These are phyloP conservation scores for Acrossocheilus fasciatus DNA, from an alignment of 2,797 vertebrate species.

Conservation along the genomic window DNA sequence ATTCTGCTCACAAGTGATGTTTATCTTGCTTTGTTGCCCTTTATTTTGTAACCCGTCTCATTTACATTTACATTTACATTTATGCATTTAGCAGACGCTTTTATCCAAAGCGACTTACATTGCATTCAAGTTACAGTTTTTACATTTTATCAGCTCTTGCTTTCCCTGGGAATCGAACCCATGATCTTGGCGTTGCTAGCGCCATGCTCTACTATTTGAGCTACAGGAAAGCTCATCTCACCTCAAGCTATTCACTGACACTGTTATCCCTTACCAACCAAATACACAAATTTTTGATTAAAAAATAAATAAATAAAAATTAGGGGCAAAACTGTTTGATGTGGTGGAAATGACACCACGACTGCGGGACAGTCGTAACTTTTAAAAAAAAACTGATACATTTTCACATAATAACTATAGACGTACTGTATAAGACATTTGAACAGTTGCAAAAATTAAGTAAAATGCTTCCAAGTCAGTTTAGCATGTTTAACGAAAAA, in stretches of 20 bases:
- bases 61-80: no score
- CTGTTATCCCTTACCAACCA: not conserved
- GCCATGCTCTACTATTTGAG: no score
- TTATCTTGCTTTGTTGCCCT: not conserved
- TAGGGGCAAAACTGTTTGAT: not conserved
- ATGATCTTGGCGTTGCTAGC: no score
- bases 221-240: no score
- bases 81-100: no score
- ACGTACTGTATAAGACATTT: not conserved
- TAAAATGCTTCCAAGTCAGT: not conserved
- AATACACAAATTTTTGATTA: not conserved
- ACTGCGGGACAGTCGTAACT: not conserved
- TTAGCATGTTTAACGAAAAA: not conserved
- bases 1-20: not conserved
- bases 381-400: not conserved
- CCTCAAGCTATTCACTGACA: not conserved
- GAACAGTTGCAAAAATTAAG: not conserved
- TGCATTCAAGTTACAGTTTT: no score
- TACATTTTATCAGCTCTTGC: no score
- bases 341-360: not conserved
- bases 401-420: not conserved
- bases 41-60: not conserved
- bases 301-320: no score
- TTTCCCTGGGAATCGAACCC: no score
- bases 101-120: no score